Base-by-base conservation (phyloP, 2,888 invertebrate species). In the Anoncus sp. region DNA sequence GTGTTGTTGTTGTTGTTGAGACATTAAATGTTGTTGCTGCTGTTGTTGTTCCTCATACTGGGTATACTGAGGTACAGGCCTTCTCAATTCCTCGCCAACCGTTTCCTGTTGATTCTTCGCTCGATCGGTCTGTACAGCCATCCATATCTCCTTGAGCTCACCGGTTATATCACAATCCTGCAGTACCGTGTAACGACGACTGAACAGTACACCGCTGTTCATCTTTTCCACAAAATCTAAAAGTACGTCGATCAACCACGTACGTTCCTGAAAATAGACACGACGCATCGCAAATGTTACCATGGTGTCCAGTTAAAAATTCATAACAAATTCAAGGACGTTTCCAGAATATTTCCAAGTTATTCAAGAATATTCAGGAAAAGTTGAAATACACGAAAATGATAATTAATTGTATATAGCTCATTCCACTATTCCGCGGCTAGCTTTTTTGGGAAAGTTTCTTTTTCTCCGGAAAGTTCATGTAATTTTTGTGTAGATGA, bases 91-190 rank as follows among this genome's bases (percentile, higher is more conserved):
- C 20, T 91, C 90, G 9, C 20, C 87, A 87, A 86, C 88, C 87
- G 92, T 92, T 65, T 91, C 92, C 51, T 83, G 92, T 83, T 92
- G 83, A 12, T 92, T 92, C 74, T 93, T 93, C 80, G 94, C 94
- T 43, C 92, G 82, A 73, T 94, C 94, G 60, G 93, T 90, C 81
- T 95, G 95, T 2, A 95, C 95, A 0, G 94, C 94, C 18, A 94
- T 93, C 95, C 95, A 95, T 1, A 95, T 94, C 87, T 95, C 95
- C 87, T 95, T 95, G 22, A 95, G 90, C 87, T 95, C 95, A 0
- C 95, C 96, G 0, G 95, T 94, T 76, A 95, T 92, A 87, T 95
- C 95, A 24, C 95, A 92, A 85, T 95, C 95, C 84, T 94, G 94
- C 35, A 95, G 87, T 81, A 95, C 94, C 14, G 93, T 84, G 60